Percentiles rank a stretch among this genome's conserved stretches.
Conservation (phyloP, 2,888 invertebrate genomes). For the Drosophila mimica region DNA sequence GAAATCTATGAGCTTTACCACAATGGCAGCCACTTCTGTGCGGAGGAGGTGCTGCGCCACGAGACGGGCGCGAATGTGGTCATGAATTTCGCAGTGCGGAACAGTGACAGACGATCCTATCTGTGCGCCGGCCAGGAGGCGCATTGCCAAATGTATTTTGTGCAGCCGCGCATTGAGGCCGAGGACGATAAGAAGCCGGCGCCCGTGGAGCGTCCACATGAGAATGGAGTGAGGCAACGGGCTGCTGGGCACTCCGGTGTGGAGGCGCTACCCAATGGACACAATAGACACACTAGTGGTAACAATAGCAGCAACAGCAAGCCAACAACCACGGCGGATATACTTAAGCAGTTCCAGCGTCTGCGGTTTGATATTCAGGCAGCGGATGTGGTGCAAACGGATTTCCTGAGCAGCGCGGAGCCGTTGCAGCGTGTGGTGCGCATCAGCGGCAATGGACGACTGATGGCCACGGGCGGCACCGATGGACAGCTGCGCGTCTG, state of each 20-base stretch:
- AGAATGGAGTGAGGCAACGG: conserved; percentile 82
- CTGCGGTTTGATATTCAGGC: conserved; percentile 92
- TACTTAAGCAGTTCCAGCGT: conserved; percentile 85
- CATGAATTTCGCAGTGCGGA: conserved; percentile 94
- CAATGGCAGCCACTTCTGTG: conserved; percentile 92
- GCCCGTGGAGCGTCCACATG: conserved; percentile 73
- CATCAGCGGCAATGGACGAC: conserved; percentile 90
- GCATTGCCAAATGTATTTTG: conserved; percentile 93
- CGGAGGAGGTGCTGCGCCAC: conserved; percentile 94
- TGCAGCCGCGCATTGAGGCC: conserved; percentile 87
- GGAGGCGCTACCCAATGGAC: conserved; percentile 82
- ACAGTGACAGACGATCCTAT: conserved; percentile 90
- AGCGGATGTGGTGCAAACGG: conserved; percentile 93
- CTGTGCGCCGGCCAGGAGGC: conserved; percentile 96
- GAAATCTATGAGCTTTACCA: conserved; percentile 96
- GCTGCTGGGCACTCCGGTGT: conserved; percentile 73
- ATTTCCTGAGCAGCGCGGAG: conserved; percentile 90
- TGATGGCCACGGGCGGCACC: conserved; percentile 96
- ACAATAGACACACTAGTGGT: conserved; percentile 30
- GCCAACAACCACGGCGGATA: conserved; percentile 51
- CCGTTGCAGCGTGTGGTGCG: conserved; percentile 94
- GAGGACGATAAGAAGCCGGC: conserved; percentile 82
- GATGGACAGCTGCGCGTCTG: conserved; percentile 95
- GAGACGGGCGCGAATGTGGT: conserved; percentile 95
- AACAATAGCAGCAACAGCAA: conserved; percentile 22